phyloP scores from a whole-genome alignment of 2,888 invertebrate genomes.

The Thereva unica region DNA sequence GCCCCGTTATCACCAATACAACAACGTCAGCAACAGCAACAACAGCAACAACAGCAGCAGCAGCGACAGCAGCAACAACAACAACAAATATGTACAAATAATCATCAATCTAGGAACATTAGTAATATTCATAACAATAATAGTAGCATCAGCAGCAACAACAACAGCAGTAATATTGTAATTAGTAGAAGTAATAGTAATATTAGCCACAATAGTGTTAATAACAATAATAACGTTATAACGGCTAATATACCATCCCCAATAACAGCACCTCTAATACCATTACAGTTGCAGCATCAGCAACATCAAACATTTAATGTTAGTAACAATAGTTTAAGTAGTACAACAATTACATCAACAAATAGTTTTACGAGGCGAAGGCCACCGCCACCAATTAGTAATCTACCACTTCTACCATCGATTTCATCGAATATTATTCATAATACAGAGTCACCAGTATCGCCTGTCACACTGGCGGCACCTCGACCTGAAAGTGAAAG shows the following conservation, averaged over 20 bases:
- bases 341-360: constrained; percentile 50
- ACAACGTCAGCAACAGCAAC: constrained; percentile 42
- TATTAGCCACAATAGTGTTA: constrained; percentile 44
- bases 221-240: constrained; percentile 39
- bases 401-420: constrained; percentile 49
- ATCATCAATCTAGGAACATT: constrained; percentile 43
- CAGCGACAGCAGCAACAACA: constrained; percentile 44
- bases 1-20: constrained; percentile 49
- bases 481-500: constrained; percentile 87
- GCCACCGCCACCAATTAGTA: constrained; percentile 47
- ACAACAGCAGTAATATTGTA: constrained; percentile 36
- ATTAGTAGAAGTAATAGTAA: constrained; percentile 35
- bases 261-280: constrained; percentile 51
- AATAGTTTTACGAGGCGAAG: constrained; percentile 56
- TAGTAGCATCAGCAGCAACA: constrained; percentile 43
- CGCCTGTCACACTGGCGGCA: constrained; percentile 63
- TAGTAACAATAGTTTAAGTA: constrained; percentile 42
- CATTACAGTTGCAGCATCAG: constrained; percentile 43
- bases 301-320: constrained; percentile 40
- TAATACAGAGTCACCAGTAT: constrained; percentile 53
- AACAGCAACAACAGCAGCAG: constrained; percentile 43
- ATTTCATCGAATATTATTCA: constrained; percentile 46
- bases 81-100: constrained; percentile 49
- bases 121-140: constrained; percentile 31
- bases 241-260: constrained; percentile 38